phyloP scores from a whole-genome alignment of 2,797 vertebrate genomes.

The Semotilus atromaculatus region DNA sequence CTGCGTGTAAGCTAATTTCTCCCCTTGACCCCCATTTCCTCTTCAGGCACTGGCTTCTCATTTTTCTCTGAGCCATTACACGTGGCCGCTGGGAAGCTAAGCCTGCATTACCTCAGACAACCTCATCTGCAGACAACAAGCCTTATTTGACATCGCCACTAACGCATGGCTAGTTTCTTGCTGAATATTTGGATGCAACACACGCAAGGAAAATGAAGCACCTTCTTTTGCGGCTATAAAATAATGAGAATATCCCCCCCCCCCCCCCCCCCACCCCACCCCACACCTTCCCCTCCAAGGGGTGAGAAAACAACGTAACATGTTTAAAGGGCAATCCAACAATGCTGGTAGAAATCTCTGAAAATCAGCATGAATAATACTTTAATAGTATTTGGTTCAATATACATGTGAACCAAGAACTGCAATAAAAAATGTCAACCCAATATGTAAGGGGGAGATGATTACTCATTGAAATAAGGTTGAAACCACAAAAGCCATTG shows the following conservation, averaged over 20 bases:
- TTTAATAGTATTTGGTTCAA: slow-evolving; percentile 38
- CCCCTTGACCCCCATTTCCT: slow-evolving; percentile 63
- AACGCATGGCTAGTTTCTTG: slow-evolving; percentile 17
- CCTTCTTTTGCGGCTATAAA: slow-evolving; percentile 11
- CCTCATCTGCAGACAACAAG: slow-evolving; percentile 42
- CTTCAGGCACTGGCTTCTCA: slow-evolving; percentile 50
- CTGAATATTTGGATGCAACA: slow-evolving; percentile 42
- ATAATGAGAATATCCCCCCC: slow-evolving; percentile 13
- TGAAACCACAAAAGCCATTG: not conserved
- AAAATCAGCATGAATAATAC: slow-evolving; percentile 40
- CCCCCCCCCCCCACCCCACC: too few species aligned
- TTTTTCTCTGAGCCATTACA: slow-evolving; percentile 54
- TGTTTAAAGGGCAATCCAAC: slow-evolving; percentile 26
- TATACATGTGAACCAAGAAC: slow-evolving; percentile 46
- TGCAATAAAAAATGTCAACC: slow-evolving; percentile 46
- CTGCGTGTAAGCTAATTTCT: slow-evolving; percentile 66
- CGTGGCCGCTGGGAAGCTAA: slow-evolving; percentile 42
- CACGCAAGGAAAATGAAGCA: not conserved
- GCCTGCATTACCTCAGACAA: slow-evolving; percentile 43
- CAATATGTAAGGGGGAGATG: slow-evolving; percentile 46
- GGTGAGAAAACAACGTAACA: slow-evolving; percentile 6
- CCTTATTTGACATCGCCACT: slow-evolving; percentile 49
- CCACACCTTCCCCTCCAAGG: too few species aligned
- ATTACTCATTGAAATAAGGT: slow-evolving; percentile 27
- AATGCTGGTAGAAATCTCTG: not conserved